Evolutionary conservation across 2,888 invertebrate genomes (phyloP).

Genomic region (Phaedon cochleariae): DNA sequence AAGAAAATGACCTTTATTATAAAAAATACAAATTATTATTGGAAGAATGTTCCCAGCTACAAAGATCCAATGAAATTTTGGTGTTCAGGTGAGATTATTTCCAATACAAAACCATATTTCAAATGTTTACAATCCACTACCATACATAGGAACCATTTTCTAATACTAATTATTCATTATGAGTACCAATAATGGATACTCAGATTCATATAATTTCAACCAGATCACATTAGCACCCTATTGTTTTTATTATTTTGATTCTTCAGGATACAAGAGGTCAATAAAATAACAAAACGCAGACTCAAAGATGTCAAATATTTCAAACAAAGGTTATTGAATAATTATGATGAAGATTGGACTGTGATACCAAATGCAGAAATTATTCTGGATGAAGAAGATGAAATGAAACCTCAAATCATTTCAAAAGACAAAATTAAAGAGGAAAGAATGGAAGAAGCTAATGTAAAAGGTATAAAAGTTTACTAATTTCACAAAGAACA

Average conservation of each 20-base stretch:
- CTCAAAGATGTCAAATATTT: conserved; percentile 75
- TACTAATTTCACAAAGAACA: not conserved
- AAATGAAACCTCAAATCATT: conserved; percentile 59
- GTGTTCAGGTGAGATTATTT: conserved; percentile 67
- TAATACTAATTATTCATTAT: too few relatives aligned
- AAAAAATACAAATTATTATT: conserved; percentile 77
- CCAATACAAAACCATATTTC: conserved; percentile 24
- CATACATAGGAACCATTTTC: too few relatives aligned
- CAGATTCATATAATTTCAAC: too few relatives aligned
- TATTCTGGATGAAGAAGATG: conserved; percentile 64
- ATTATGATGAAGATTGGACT: conserved; percentile 75
- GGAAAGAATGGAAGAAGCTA: conserved; percentile 51
- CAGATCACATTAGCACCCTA: not conserved
- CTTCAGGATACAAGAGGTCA: conserved; percentile 73
- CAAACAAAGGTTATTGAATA: conserved; percentile 72
- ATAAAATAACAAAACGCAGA: conserved; percentile 73
- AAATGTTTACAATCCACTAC: too few relatives aligned
- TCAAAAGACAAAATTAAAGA: conserved; percentile 54
- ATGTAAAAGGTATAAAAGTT: not conserved
- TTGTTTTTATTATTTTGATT: conserved; percentile 6
- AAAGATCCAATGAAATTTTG: conserved; percentile 80
- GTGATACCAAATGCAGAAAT: conserved; percentile 54
- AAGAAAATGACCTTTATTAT: conserved; percentile 75
- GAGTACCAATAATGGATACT: too few relatives aligned
- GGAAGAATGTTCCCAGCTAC: conserved; percentile 78